phyloP scores from a whole-genome alignment of 2,113 vertebrate species.

The Pithys albifrons region DNA sequence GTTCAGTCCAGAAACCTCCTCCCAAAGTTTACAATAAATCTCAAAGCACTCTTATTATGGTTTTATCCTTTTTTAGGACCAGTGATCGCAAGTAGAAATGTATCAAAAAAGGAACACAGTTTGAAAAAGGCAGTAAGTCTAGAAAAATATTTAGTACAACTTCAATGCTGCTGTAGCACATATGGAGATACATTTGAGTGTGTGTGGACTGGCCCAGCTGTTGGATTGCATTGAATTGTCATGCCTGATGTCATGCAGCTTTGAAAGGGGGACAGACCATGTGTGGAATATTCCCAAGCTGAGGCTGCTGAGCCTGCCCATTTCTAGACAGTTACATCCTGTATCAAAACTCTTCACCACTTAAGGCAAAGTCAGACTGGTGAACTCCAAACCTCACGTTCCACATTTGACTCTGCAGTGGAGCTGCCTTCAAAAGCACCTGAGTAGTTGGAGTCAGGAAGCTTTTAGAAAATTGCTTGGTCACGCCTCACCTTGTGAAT shows the following conservation, averaged over 20 bases:
- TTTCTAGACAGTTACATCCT: background rate
- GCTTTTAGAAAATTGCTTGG: background rate
- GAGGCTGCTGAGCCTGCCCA: background rate
- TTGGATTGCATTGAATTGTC: background rate
- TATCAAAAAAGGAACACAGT: background rate
- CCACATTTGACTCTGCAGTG: background rate
- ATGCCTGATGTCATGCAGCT: background rate
- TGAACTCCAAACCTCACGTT: background rate
- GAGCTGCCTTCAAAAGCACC: background rate
- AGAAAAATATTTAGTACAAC: background rate
- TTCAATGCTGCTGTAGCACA: fast-evolving
- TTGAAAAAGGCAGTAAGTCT: background rate
- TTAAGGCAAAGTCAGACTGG: background rate
- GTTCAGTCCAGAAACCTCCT: background rate
- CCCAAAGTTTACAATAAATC: background rate
- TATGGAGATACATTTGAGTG: background rate
- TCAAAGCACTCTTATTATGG: background rate
- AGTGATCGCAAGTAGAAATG: background rate
- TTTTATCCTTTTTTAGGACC: background rate
- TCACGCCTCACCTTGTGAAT: background rate
- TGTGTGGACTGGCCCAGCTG: background rate
- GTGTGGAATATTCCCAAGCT: background rate
- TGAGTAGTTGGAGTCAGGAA: background rate
- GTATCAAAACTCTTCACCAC: background rate
- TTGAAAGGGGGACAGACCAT: background rate